Percentiles rank a stretch among this genome's conserved stretches.
These are phyloP conservation scores for Ricordea florida DNA, from an alignment of 92 coral and sea anemone genomes.

Conservation along the genomic window DNA sequence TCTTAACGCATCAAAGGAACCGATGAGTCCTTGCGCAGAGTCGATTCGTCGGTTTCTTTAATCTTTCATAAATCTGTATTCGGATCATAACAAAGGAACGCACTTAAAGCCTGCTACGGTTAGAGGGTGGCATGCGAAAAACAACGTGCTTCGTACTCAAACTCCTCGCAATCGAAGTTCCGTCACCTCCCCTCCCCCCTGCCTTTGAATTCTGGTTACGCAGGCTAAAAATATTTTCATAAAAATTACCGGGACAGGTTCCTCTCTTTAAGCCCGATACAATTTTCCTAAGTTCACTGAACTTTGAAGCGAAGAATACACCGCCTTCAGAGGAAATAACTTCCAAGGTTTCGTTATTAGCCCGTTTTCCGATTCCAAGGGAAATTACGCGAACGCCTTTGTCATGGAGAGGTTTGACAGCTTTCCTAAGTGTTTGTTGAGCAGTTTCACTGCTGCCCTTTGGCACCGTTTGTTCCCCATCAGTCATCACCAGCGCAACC, in stretches of 20 bases:
- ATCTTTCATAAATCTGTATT: too few relatives aligned
- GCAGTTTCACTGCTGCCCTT: neutral
- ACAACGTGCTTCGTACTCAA: too few relatives aligned
- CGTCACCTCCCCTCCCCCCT: too few relatives aligned
- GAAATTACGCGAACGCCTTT: constrained; percentile 7
- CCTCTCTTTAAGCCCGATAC: constrained; percentile 14
- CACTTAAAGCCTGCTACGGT: too few relatives aligned
- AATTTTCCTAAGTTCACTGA: neutral
- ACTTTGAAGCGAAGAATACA: neutral
- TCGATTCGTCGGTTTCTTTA: too few relatives aligned
- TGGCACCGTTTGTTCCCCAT: constrained; percentile 15
- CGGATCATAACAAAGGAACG: too few relatives aligned
- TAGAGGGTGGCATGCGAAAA: too few relatives aligned
- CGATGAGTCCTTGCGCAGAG: too few relatives aligned
- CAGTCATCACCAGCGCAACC: constrained; percentile 36
- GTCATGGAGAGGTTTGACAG: constrained; percentile 15
- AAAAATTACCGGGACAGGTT: neutral
- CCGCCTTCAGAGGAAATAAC: neutral
- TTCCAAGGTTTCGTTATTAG: neutral
- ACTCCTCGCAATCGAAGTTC: too few relatives aligned
- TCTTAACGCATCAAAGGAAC: too few relatives aligned
- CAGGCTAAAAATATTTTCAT: neutral
- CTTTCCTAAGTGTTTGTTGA: neutral
- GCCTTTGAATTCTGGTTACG: neutral
- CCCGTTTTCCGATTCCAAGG: constrained; percentile 17